Base-by-base conservation (phyloP, 2,113 vertebrate species). In the Phalacrocorax carbo region DNA sequence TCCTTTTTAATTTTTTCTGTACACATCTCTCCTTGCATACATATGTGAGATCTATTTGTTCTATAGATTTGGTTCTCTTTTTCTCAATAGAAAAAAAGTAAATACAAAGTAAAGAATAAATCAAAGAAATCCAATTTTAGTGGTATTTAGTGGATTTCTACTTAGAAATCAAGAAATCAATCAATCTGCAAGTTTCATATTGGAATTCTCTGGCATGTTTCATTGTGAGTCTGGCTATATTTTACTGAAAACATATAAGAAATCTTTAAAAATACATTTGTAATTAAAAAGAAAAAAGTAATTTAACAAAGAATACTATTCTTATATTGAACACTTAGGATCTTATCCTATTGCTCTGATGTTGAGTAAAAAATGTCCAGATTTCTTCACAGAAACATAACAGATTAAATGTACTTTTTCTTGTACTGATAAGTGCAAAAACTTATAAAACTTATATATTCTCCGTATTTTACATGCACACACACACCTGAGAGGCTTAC, bases 121-220 rank as follows among this genome's bases (percentile, higher is more conserved):
- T 36, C 1, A 9, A 38, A 36, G 60, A 79, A 42, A 4, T 11
- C 7, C 3, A 6, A 2, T 69, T 10, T 49, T 49, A 4, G 3
- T 69, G 3, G 3, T n/a, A 61, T 38, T 70, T 87, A 4, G 7
- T 7, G 25, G 38, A 38, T 38, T 61, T 84, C 32, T 69, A 34
- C 5, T 51, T 73, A 73, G 22, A 84, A 90, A 69, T 64, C 0
- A 57, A 81, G 29, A 60, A 11, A 55, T 55, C 17, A 55, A 18
- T 16, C 82, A 54, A 58, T 61, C 17, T 6, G 15, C 9, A 52
- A 20, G 0, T 49, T 85, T 66, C 25, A 10, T 32, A 61, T 36
- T 70, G 5, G 26, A 94, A 30, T 55, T 23, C 1, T 60, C 22
- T 92, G 29, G 2, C 5, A n/a, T 32, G 6, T 78, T 93, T 65